phyloP scores from a whole-genome alignment of 2,888 invertebrate species.

The Morpho deidamia region DNA sequence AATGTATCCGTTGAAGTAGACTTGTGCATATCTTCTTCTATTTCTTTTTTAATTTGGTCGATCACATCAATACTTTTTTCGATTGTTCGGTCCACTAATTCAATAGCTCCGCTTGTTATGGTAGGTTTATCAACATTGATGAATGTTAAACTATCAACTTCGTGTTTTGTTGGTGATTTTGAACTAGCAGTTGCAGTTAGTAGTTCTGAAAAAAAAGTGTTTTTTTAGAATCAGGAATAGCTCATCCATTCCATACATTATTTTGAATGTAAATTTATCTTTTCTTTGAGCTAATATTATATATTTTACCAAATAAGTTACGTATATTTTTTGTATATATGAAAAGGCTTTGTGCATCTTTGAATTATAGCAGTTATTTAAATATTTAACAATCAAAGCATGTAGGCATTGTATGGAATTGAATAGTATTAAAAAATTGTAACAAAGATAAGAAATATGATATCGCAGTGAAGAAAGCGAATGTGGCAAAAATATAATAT shows the following conservation, averaged over 20 bases:
- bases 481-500: slow-evolving; percentile 40
- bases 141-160: slow-evolving; percentile 66
- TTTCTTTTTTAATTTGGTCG: slow-evolving; percentile 64
- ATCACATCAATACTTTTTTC: slow-evolving; percentile 65
- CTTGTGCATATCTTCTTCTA: slow-evolving; percentile 64
- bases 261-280: background rate
- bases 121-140: slow-evolving; percentile 75
- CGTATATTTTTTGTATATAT: background rate
- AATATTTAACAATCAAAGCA: slow-evolving; percentile 8
- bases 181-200: slow-evolving; percentile 58
- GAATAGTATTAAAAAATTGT: slow-evolving; percentile 20
- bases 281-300: background rate
- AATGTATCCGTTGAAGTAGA: slow-evolving; percentile 58
- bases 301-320: background rate
- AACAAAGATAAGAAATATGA: slow-evolving; percentile 35
- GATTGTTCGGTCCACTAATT: slow-evolving; percentile 71
- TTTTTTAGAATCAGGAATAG: no score
- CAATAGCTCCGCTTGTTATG: slow-evolving; percentile 73
- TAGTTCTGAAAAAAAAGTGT: slow-evolving; percentile 55
- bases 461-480: slow-evolving; percentile 47
- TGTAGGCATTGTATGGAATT: background rate
- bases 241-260: background rate
- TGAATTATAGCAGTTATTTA: background rate
- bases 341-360: background rate
- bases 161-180: slow-evolving; percentile 68